Evolutionary conservation across 2,113 vertebrate genomes (phyloP).

Genomic region (Panthera tigris): DNA sequence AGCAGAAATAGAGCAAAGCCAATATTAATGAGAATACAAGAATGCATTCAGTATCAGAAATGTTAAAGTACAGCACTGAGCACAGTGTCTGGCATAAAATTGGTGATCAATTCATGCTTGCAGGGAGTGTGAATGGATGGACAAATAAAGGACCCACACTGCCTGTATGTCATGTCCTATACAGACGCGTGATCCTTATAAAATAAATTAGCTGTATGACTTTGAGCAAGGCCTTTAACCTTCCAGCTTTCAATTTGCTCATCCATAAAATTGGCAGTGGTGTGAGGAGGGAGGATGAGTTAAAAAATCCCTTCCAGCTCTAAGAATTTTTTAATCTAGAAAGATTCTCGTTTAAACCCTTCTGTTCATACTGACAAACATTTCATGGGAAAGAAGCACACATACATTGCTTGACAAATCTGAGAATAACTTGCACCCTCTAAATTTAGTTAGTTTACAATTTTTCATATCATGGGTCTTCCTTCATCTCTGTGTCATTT

Average conservation of each 20-base stretch:
- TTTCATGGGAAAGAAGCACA: constrained; percentile 1
- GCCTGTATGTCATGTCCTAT: not conserved
- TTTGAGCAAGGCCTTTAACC: constrained; percentile 49
- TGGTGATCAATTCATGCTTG: not conserved
- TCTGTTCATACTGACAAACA: not conserved
- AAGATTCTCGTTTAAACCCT: constrained; percentile 1
- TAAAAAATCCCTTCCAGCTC: not conserved
- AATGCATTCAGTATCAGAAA: constrained; percentile 13
- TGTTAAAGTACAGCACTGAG: not conserved
- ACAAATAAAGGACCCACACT: not conserved
- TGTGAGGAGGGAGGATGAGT: constrained; percentile 10
- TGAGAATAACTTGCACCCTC: not conserved
- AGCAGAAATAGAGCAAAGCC: not conserved
- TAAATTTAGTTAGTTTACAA: not conserved
- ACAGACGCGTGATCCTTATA: not conserved
- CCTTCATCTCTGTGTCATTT: not conserved
- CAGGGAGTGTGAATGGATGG: not conserved
- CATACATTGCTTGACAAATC: not conserved
- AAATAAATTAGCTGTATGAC: constrained; percentile 41
- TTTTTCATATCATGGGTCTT: not conserved
- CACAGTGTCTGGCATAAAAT: not conserved
- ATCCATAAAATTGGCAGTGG: constrained; percentile 33
- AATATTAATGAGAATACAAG: not conserved
- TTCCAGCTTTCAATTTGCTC: constrained; percentile 41
- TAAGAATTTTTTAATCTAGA: constrained; percentile 10